phyloP scores from a whole-genome alignment of 2,797 vertebrate genomes.

The Oreochromis grahami region DNA sequence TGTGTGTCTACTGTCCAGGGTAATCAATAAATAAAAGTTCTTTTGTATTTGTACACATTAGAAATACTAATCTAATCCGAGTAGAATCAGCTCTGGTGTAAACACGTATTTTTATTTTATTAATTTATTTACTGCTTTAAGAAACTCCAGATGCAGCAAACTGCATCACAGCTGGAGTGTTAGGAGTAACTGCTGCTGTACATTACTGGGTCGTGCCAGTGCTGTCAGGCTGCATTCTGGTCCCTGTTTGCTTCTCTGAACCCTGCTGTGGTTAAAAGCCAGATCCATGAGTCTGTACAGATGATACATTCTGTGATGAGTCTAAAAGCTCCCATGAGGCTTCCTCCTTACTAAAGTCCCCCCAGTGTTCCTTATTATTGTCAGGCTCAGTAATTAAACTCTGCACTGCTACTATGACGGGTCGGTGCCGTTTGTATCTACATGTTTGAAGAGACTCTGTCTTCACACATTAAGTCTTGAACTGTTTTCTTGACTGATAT shows the following conservation, averaged over 20 bases:
- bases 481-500: neutral
- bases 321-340: constrained; percentile 19
- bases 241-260: neutral
- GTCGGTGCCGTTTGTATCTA: neutral
- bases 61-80: neutral
- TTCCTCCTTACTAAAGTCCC: neutral
- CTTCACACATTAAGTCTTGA: neutral
- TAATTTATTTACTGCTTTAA: neutral
- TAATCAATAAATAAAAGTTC: neutral
- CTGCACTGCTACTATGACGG: neutral
- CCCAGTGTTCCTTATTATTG: neutral
- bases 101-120: neutral
- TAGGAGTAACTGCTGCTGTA: neutral
- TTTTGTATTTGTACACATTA: neutral
- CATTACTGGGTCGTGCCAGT: neutral
- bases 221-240: neutral
- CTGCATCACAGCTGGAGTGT: neutral
- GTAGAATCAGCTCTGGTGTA: neutral
- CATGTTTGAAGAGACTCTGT: neutral
- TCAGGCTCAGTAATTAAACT: neutral
- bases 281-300: neutral
- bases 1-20: neutral
- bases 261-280: neutral
- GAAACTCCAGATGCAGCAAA: neutral
- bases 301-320: neutral